Evolutionary conservation across 1,140 invertebrate species (phyloP).

Genomic region (Cotesia typhae): DNA sequence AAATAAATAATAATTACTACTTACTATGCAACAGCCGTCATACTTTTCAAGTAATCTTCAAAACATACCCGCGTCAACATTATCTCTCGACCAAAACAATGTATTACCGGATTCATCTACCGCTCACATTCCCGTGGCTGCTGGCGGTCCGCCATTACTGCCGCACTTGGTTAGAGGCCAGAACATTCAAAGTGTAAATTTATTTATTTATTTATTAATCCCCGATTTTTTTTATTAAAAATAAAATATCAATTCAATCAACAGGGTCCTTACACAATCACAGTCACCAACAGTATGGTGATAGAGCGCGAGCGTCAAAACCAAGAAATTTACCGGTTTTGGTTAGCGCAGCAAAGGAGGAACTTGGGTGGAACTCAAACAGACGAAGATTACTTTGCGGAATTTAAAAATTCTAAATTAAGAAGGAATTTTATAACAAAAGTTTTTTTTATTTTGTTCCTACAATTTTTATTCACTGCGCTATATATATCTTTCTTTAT

Average conservation of each 20-base stretch:
- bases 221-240: no score
- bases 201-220: constrained; percentile 11
- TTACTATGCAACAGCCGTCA: background rate
- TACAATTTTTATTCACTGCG: constrained; percentile 52
- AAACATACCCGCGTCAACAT: constrained; percentile 16
- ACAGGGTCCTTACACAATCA: constrained; percentile 53
- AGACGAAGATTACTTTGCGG: constrained; percentile 46
- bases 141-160: constrained; percentile 46
- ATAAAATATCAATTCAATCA: background rate
- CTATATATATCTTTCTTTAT: constrained; percentile 49
- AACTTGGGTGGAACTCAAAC: constrained; percentile 23
- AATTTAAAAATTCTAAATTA: constrained; percentile 48
- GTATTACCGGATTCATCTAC: constrained; percentile 24
- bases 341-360: constrained; percentile 45
- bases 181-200: constrained; percentile 47
- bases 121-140: constrained; percentile 30
- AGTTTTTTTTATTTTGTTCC: constrained; percentile 51
- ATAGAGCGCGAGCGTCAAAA: constrained; percentile 49
- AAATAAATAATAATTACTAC: background rate
- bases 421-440: constrained; percentile 52
- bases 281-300: constrained; percentile 55
- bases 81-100: constrained; percentile 15
- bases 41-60: constrained; percentile 23
- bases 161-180: constrained; percentile 49
- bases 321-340: constrained; percentile 46